Evolutionary conservation across 2,113 vertebrate species (phyloP), one percentile per base, ranked within the genome.

Genomic region (Sylvietta virens): DNA sequence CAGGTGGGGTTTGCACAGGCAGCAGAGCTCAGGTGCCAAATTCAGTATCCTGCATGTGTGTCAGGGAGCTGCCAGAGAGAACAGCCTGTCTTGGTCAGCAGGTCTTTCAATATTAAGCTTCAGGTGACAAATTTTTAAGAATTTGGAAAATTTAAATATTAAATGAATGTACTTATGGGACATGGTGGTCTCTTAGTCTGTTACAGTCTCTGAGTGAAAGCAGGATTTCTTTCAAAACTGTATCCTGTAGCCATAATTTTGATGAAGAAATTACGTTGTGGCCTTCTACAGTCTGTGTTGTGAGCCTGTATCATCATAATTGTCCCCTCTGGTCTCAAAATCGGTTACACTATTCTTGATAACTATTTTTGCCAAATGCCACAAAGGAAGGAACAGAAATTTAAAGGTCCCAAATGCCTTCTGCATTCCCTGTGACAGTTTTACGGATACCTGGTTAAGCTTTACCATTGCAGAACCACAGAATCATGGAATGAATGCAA

Each of bases 31-130:
- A 51, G 10, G 13, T 47, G 11, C 9, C 27, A 39, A 5, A 18
- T 44, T 82, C 21, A 33, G 8, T 16, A 6, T 78, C 13, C 15
- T 33, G 3, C 0, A 0, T 6, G 3, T 31, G 6, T 1, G 3
- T 24, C 8, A 23, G 9, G 7, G 7, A 44, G 13, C 8, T 77
- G 18, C 23, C 33, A 18, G 37, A 37, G 24, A 45, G 8, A 81
- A 66, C 3, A 1, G 7, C 4, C 18, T 54, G 12, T 19, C 57
- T 45, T 31, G 6, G 13, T 67, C 58, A 54, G 9, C 19, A 86
- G 26, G 4, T 1, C 4, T 9, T 37, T 79, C 44, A 64, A 4
- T 35, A 74, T 31, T 13, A 53, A 47, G 4, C 69, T 92, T 74
- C 22, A 58, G 4, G 17, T 50, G 26, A 86, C 11, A 86, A 16